Conservation (phyloP, 2,797 vertebrate genomes). For the Trematomus bernacchii region DNA sequence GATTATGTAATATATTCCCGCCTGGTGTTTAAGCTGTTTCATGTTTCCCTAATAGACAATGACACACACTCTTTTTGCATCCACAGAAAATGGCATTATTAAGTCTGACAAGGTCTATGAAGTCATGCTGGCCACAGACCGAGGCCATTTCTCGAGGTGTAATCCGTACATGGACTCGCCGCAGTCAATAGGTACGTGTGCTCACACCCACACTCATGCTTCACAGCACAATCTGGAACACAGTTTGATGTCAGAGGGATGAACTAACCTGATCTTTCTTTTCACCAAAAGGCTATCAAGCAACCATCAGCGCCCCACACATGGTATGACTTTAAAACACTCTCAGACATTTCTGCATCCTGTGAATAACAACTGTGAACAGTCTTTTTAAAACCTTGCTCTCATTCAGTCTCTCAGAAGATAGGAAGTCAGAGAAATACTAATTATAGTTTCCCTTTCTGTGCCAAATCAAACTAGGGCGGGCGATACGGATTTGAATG, state of each 20-base stretch:
- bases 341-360: conserved; percentile 33
- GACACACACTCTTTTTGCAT: conserved; percentile 55
- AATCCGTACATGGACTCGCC: conserved; percentile 99
- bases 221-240: neutral
- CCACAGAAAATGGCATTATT: conserved; percentile 98
- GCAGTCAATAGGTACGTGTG: conserved; percentile 88
- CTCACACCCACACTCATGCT: neutral
- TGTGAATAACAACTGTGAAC: conserved; percentile 13
- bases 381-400: conserved; percentile 1
- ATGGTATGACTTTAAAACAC: conserved; percentile 89
- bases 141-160: conserved; percentile 95
- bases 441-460: neutral
- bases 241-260: neutral
- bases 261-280: conserved; percentile 64
- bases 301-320: conserved; percentile 99
- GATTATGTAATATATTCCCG: conserved; percentile 27
- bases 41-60: conserved; percentile 18
- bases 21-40: conserved; percentile 15
- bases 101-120: conserved; percentile 98
- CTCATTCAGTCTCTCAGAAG: conserved; percentile 13
- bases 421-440: neutral
- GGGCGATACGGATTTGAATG: too few species aligned
- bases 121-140: conserved; percentile 97
- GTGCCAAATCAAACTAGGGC: neutral
- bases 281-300: conserved; percentile 93